phyloP scores from a whole-genome alignment of 2,113 vertebrate species.

The Bubo blakistoni region DNA sequence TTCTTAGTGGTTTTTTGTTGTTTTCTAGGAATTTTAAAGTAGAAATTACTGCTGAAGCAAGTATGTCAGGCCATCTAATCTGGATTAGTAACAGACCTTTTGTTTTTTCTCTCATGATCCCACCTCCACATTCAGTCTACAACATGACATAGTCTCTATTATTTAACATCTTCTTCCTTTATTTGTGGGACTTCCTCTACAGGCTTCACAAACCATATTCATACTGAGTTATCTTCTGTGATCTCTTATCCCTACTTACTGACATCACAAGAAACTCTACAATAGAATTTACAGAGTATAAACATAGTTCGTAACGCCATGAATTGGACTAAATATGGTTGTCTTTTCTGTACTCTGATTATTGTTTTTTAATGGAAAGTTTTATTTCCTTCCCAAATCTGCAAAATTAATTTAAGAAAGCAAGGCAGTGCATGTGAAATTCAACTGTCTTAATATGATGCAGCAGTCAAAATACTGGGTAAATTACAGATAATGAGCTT shows the following conservation, averaged over 20 bases:
- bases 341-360: not conserved
- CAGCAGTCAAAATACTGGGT: not conserved
- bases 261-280: not conserved
- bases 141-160: not conserved
- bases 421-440: not conserved
- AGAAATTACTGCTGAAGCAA: not conserved
- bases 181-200: not conserved
- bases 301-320: not conserved
- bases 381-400: not conserved
- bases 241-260: not conserved
- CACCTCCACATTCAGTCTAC: not conserved
- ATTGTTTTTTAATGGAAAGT: not conserved
- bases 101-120: not conserved
- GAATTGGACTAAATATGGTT: not conserved
- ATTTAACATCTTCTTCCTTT: not conserved
- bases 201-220: not conserved
- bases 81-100: not conserved
- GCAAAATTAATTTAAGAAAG: not conserved
- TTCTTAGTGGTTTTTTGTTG: not conserved
- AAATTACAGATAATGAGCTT: not conserved
- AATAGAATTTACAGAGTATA: not conserved
- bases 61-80: not conserved
- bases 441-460: not conserved
- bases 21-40: not conserved
- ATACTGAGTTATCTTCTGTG: not conserved